A percentile compares a stretch with the other conserved stretches of the same genome.
Conservation (phyloP, 2,113 vertebrate genomes). For the Xiphophorus hellerii region DNA sequence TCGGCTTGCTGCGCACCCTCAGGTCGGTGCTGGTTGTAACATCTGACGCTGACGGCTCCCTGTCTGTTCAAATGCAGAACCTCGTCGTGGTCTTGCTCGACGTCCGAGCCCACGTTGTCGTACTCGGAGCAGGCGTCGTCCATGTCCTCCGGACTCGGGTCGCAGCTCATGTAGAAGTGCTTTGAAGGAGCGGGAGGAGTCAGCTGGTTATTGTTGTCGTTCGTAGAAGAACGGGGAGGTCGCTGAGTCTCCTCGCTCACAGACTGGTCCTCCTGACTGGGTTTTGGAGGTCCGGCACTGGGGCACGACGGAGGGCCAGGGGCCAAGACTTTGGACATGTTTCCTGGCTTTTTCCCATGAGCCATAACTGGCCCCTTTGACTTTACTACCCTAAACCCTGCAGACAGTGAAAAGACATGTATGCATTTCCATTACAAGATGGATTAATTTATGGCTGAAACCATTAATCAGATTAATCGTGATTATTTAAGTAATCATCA, state of each 20-base stretch:
- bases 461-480: no score
- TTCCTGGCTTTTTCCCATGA: constrained; percentile 83
- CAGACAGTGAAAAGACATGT: constrained; percentile 7
- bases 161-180: constrained; percentile 47
- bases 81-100: constrained; percentile 93
- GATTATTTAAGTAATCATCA: no score
- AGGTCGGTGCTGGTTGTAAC: constrained; percentile 91
- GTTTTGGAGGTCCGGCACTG: constrained; percentile 42
- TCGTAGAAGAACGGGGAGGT: constrained; percentile 50
- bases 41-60: constrained; percentile 81
- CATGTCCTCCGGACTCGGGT: constrained; percentile 78
- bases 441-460: no score
- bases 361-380: constrained; percentile 82
- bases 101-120: constrained; percentile 92
- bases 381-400: constrained; percentile 66
- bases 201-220: constrained; percentile 71
- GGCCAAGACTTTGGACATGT: constrained; percentile 80
- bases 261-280: constrained; percentile 62
- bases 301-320: constrained; percentile 69
- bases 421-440: not conserved
- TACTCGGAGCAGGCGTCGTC: constrained; percentile 97
- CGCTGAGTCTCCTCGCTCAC: constrained; percentile 63
- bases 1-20: constrained; percentile 82
- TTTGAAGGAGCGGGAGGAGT: constrained; percentile 55
- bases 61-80: constrained; percentile 90